These are phyloP conservation scores for Cheilosia soror DNA, from an alignment of 2,888 invertebrate genomes.

Conservation along the genomic window DNA sequence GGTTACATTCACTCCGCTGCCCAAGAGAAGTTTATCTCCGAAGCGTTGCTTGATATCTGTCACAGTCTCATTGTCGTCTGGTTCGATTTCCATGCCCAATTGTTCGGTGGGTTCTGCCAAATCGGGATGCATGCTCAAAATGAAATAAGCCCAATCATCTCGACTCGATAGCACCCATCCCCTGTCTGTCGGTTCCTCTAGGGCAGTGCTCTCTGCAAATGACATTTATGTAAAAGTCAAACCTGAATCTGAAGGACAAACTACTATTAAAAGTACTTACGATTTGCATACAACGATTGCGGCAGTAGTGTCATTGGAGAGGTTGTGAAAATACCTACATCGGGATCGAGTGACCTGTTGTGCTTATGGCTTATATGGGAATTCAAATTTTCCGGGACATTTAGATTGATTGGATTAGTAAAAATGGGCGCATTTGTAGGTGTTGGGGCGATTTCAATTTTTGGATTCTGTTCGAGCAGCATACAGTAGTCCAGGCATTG, in stretches of 20 bases:
- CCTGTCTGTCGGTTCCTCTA: conserved; percentile 70
- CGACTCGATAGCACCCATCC: conserved; percentile 83
- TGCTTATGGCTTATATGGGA: conserved; percentile 85
- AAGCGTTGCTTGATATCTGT: conserved; percentile 90
- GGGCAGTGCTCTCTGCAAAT: conserved; percentile 13
- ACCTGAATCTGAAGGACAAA: neutral
- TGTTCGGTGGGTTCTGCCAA: conserved; percentile 90
- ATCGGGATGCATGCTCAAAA: conserved; percentile 89
- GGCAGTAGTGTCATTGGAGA: conserved; percentile 13
- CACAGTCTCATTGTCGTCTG: conserved; percentile 89
- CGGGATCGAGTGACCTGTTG: conserved; percentile 79
- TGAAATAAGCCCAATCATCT: conserved; percentile 85
- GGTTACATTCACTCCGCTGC: conserved; percentile 89
- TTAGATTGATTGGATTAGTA: conserved; percentile 81
- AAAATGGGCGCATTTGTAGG: conserved; percentile 78
- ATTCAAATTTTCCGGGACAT: conserved; percentile 85
- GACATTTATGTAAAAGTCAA: neutral
- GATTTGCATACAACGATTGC: conserved; percentile 48
- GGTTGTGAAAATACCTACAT: neutral
- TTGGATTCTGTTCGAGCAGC: conserved; percentile 83
- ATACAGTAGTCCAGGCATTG: conserved; percentile 90
- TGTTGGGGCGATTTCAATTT: conserved; percentile 79
- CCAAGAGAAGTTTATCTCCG: conserved; percentile 86
- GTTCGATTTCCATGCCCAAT: conserved; percentile 90
- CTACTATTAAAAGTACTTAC: conserved; percentile 37